These are phyloP conservation scores for Hemithea aestivaria DNA, from an alignment of 2,888 invertebrate genomes.

Conservation along the genomic window DNA sequence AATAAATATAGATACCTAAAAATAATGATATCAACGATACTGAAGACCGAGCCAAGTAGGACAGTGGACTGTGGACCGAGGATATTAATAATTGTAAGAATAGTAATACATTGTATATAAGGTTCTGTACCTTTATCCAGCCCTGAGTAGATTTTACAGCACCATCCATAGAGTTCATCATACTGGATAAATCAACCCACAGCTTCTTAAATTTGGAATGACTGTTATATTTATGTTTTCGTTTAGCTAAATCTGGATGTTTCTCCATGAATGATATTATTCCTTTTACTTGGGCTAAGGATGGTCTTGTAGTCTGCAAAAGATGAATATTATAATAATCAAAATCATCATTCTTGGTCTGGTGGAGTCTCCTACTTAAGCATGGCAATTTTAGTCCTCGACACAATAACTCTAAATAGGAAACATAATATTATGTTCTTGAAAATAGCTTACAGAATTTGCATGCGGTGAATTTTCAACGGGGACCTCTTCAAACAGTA, in stretches of 20 bases:
- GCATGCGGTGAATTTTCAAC: background rate
- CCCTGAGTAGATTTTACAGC: conserved; percentile 56
- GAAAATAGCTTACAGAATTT: conserved; percentile 5
- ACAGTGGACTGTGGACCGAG: too few relatives aligned
- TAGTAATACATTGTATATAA: too few relatives aligned
- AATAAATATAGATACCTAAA: too few relatives aligned
- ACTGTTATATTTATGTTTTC: conserved; percentile 46
- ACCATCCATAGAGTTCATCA: conserved; percentile 52
- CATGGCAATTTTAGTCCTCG: too few relatives aligned
- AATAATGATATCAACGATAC: too few relatives aligned
- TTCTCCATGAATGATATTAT: conserved; percentile 58
- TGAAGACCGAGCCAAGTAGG: too few relatives aligned
- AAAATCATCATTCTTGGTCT: too few relatives aligned
- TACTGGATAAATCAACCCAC: conserved; percentile 54
- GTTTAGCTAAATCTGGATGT: conserved; percentile 55
- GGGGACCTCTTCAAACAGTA: conserved; percentile 14
- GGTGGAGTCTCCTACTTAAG: too few relatives aligned
- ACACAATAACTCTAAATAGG: too few relatives aligned
- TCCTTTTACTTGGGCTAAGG: conserved; percentile 53
- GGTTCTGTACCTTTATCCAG: conserved; percentile 69
- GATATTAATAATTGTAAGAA: too few relatives aligned
- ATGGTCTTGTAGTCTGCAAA: conserved; percentile 52
- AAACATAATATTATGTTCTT: conserved; percentile 1
- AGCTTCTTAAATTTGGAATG: conserved; percentile 51
- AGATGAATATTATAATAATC: too few relatives aligned